Evolutionary conservation across 2,113 vertebrate genomes (phyloP).

Genomic region (Euleptes europaea): DNA sequence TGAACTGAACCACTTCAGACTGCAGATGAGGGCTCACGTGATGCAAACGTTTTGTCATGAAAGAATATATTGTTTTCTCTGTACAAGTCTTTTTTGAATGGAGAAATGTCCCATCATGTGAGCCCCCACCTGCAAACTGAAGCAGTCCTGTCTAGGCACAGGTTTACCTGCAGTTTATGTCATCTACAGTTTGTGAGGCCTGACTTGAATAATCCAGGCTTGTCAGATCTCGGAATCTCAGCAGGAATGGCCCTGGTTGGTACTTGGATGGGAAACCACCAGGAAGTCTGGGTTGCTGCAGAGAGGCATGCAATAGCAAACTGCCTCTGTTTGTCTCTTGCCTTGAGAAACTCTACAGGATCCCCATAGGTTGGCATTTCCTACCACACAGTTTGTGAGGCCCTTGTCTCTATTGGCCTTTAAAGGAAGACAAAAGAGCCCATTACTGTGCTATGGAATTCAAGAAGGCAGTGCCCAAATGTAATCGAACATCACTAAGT

Average conservation of each 20-base stretch:
- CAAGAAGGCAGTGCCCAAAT: neutral
- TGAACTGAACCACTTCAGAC: neutral
- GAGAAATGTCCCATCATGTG: neutral
- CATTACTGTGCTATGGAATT: neutral
- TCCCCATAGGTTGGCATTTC: too few species aligned
- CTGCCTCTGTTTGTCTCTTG: too few species aligned
- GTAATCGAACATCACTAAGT: neutral
- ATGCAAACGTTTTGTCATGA: neutral
- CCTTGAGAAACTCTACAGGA: too few species aligned
- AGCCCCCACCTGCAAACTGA: neutral
- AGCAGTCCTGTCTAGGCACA: neutral
- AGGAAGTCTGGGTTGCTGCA: too few species aligned
- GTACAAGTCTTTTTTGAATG: too few species aligned
- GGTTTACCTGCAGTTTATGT: neutral
- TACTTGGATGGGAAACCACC: too few species aligned
- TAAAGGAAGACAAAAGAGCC: neutral
- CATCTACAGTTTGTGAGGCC: neutral
- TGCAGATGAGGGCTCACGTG: neutral
- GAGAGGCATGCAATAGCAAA: too few species aligned
- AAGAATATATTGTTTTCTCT: neutral
- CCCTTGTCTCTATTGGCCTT: neutral
- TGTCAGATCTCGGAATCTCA: too few species aligned
- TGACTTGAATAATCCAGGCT: too few species aligned
- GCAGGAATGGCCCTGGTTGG: too few species aligned
- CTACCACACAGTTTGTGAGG: too few species aligned